These are phyloP conservation scores for Brachionichthys hirsutus DNA, from an alignment of 2,113 vertebrate species.

Conservation along the genomic window DNA sequence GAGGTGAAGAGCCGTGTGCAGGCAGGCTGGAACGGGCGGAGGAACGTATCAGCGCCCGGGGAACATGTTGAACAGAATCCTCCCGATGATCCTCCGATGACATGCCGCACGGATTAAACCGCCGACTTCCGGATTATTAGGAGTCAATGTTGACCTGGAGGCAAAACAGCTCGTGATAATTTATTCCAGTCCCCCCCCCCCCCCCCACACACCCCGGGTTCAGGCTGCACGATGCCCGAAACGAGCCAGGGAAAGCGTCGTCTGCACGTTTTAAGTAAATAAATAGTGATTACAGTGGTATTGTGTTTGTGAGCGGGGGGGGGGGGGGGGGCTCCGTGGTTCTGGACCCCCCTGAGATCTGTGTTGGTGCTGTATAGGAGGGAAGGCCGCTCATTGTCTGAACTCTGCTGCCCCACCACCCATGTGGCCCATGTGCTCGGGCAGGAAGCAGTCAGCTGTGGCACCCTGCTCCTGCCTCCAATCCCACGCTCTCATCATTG, in stretches of 20 bases:
- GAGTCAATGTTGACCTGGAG: not conserved
- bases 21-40: too few species aligned
- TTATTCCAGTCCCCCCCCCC: not conserved
- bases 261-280: not conserved
- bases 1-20: too few species aligned
- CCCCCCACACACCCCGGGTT: not conserved
- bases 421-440: constrained; percentile 35
- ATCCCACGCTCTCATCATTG: constrained; percentile 81
- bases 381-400: constrained; percentile 17
- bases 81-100: too few species aligned
- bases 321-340: constrained; percentile 14
- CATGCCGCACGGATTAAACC: constrained; percentile 5
- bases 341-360: not conserved
- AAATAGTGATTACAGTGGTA: not conserved
- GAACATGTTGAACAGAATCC: too few species aligned
- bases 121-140: not conserved
- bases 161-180: constrained; percentile 7
- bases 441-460: constrained; percentile 79
- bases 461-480: constrained; percentile 34
- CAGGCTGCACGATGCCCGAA: not conserved
- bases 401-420: not conserved
- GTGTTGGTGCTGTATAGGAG: not conserved
- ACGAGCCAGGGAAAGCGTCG: too few species aligned
- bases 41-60: too few species aligned
- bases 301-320: constrained; percentile 13